Base-by-base conservation (phyloP, 2,888 invertebrate species). In the Tenthredo scrophulariae region DNA sequence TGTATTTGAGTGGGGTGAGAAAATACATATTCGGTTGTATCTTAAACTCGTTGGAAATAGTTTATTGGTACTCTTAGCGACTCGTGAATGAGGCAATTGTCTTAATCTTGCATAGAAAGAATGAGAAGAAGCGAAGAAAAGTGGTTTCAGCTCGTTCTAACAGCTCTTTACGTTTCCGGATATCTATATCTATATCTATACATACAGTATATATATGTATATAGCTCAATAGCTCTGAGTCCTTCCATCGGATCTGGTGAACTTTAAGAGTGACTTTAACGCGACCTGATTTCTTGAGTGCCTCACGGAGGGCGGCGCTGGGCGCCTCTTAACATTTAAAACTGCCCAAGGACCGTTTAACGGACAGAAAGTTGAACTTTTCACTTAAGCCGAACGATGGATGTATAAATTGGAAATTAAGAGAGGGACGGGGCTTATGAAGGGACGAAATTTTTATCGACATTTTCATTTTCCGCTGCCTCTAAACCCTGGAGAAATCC, bases 221-320 rank as follows among this genome's bases (percentile, higher is more conserved):
- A 46, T 26, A 43, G 40, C 74, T 77, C n/a, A 77, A 62, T 80
- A 46, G 79, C n/a, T 62, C 2, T 13, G 33, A 80, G 77, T 77
- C 46, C 77, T 80, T 80, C 79, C 58, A 80, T 80, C 79, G 79
- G 58, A 80, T 80, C 79, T 40, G 79, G 79, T 80, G 79, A 80
- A 80, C 79, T 80, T 80, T 80, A 80, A 80, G 79, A 80, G 79
- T 80, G 79, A 80, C 79, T 80, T 80, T 80, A 80, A 80, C 58
- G 79, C 79, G 79, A 80, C 79, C 79, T 80, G 79, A 80, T 80
- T 80, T 62, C 79, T 80, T 80, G 79, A 80, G 79, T 80, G 79
- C 79, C 40, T 40, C 33, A 40, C 58, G 13, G 79, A 80, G 79
- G 79, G 62, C 40, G 43, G 79, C 79, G 79, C 79, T 80, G 26